Conservation (phyloP, 2,797 vertebrate genomes). For the Podarcis siculus region DNA sequence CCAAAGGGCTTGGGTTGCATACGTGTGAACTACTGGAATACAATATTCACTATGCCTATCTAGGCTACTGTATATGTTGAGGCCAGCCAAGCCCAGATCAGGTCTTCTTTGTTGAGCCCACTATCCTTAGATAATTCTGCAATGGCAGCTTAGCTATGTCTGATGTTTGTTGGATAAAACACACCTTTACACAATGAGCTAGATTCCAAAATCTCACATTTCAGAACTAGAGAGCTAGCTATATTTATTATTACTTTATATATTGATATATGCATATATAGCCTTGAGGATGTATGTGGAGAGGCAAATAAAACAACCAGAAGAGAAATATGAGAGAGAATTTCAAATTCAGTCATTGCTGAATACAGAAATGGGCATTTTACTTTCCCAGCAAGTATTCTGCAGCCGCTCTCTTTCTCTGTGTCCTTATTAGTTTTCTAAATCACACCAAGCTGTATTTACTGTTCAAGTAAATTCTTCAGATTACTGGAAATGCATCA, state of each 20-base stretch:
- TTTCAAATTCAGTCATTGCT: background rate
- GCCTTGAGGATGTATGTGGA: background rate
- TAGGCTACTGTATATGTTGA: background rate
- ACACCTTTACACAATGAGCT: background rate
- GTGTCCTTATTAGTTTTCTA: slow-evolving; percentile 7
- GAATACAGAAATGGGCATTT: background rate
- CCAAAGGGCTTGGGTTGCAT: background rate
- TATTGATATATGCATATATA: background rate
- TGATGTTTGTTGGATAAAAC: background rate
- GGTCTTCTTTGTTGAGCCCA: background rate
- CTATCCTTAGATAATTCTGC: background rate
- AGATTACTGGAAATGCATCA: slow-evolving; percentile 22
- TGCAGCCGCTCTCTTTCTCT: background rate
- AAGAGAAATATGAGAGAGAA: background rate
- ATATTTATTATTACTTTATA: background rate
- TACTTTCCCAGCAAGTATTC: background rate
- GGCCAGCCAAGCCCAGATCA: background rate
- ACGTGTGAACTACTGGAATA: background rate
- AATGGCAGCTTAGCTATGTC: background rate
- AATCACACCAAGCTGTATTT: slow-evolving; percentile 5
- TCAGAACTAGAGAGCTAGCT: background rate
- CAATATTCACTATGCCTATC: background rate
- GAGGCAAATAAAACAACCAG: background rate
- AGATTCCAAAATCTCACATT: background rate
- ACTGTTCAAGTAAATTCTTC: background rate